Evolutionary conservation across 1,140 invertebrate genomes (phyloP).

Genomic region (Rhynchophorus ferrugineus): DNA sequence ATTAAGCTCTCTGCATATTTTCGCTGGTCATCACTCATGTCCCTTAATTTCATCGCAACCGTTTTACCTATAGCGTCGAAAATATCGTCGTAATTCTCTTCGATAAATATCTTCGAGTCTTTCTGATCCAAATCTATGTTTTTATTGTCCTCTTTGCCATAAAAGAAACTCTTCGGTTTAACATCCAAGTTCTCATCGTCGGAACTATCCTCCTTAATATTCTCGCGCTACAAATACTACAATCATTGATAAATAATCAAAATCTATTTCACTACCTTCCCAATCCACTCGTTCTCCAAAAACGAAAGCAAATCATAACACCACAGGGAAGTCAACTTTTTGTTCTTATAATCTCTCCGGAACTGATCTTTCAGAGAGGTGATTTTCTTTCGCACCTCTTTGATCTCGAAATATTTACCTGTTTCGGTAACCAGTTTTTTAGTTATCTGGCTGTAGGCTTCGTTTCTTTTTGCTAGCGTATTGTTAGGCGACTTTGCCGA

Average conservation of each 20-base stretch:
- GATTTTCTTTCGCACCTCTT: constrained; percentile 24
- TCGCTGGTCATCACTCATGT: constrained; percentile 39
- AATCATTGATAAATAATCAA: background rate
- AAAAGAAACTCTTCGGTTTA: background rate
- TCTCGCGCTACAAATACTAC: background rate
- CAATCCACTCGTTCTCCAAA: constrained; percentile 5
- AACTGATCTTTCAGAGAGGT: constrained; percentile 23
- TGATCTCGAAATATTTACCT: constrained; percentile 19
- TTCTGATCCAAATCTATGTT: background rate
- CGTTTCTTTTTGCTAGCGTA: constrained; percentile 12
- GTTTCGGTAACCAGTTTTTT: constrained; percentile 17
- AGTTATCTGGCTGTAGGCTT: constrained; percentile 17
- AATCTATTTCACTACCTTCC: background rate
- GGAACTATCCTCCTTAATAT: background rate
- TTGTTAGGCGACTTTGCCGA: background rate
- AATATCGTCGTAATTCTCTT: constrained; percentile 32
- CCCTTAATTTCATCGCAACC: constrained; percentile 44
- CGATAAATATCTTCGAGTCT: background rate
- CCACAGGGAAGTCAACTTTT: constrained; percentile 17
- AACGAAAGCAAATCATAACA: constrained; percentile 26
- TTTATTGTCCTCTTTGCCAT: background rate
- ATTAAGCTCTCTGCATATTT: constrained; percentile 45
- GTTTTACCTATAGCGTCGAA: constrained; percentile 43
- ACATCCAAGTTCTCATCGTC: background rate
- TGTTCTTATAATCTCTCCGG: constrained; percentile 14